phyloP scores from a whole-genome alignment of 1,140 invertebrate species.

The Rhopalosiphum padi region DNA sequence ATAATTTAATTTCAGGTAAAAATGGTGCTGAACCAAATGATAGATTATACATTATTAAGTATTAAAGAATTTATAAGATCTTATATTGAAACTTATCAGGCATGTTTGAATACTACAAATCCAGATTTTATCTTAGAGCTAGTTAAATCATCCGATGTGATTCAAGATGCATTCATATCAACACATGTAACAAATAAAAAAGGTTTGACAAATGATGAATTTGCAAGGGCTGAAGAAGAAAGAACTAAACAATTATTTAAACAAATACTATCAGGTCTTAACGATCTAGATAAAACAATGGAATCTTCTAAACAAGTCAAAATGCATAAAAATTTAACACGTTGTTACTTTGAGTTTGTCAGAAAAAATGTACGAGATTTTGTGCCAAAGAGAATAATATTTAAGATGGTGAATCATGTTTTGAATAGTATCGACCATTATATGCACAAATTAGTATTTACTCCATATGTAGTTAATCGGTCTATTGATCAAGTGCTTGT shows the following conservation, averaged over 20 bases:
- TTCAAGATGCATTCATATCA: not conserved
- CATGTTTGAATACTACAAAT: slow-evolving; percentile 29
- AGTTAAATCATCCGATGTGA: slow-evolving; percentile 16
- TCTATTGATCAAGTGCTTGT: slow-evolving; percentile 23
- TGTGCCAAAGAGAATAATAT: slow-evolving; percentile 32
- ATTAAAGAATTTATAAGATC: slow-evolving; percentile 46
- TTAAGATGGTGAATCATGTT: slow-evolving; percentile 42
- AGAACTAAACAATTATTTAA: slow-evolving; percentile 35
- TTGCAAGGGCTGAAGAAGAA: not conserved
- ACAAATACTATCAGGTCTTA: slow-evolving; percentile 14
- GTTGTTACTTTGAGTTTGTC: slow-evolving; percentile 34
- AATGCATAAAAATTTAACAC: slow-evolving; percentile 32
- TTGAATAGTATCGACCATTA: not conserved
- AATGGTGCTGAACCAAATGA: not conserved
- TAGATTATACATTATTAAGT: not conserved
- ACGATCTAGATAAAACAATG: slow-evolving; percentile 17
- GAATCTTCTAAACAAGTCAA: slow-evolving; percentile 42
- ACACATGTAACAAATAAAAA: not conserved
- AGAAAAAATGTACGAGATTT: slow-evolving; percentile 39
- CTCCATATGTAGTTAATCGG: not conserved
- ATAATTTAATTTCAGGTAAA: slow-evolving; percentile 5
- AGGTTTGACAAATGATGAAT: not conserved
- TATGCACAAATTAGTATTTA: slow-evolving; percentile 24
- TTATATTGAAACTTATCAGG: slow-evolving; percentile 32
- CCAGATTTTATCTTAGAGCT: slow-evolving; percentile 37